A percentile compares a stretch with the other conserved stretches of the same genome.
Evolutionary conservation across 2,797 vertebrate species (phyloP).

Genomic region (Geotria australis): DNA sequence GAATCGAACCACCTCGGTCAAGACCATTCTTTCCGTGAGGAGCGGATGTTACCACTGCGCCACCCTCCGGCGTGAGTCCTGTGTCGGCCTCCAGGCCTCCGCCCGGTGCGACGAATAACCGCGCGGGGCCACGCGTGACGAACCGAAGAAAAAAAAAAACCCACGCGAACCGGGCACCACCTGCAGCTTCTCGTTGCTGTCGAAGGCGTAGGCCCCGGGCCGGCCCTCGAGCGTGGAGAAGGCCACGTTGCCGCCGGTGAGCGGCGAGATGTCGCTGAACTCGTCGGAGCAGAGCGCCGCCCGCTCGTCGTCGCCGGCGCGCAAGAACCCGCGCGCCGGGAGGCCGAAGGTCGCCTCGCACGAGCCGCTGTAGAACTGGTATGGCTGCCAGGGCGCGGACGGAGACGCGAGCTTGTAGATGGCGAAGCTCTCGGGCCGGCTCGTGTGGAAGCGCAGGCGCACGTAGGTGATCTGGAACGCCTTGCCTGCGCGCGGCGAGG

Average conservation of each 20-base stretch:
- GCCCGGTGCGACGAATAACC: too few species aligned
- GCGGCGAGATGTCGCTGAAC: conserved; percentile 89
- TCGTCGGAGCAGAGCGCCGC: conserved; percentile 74
- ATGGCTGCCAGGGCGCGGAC: conserved; percentile 45
- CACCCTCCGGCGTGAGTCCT: too few species aligned
- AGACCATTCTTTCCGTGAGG: too few species aligned
- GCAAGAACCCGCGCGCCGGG: conserved; percentile 36
- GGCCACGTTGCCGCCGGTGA: conserved; percentile 77
- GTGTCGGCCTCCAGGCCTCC: too few species aligned
- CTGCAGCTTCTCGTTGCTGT: conserved; percentile 69
- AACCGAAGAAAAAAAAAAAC: too few species aligned
- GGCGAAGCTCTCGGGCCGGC: conserved; percentile 71
- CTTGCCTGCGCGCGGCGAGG: conserved; percentile 22
- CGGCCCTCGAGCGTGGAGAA: conserved; percentile 79
- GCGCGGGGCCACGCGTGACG: too few species aligned
- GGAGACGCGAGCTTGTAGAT: conserved; percentile 60
- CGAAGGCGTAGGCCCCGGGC: conserved; percentile 79
- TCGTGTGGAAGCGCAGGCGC: conserved; percentile 83
- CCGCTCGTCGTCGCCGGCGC: conserved; percentile 61
- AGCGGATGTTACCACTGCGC: too few species aligned
- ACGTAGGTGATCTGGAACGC: conserved; percentile 92
- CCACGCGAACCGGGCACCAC: conserved; percentile 12
- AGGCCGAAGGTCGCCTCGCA: conserved; percentile 70
- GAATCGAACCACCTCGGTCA: too few species aligned
- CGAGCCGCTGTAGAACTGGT: conserved; percentile 89